Conservation (phyloP, 2,797 vertebrate genomes). For the Buceros bicornis region DNA sequence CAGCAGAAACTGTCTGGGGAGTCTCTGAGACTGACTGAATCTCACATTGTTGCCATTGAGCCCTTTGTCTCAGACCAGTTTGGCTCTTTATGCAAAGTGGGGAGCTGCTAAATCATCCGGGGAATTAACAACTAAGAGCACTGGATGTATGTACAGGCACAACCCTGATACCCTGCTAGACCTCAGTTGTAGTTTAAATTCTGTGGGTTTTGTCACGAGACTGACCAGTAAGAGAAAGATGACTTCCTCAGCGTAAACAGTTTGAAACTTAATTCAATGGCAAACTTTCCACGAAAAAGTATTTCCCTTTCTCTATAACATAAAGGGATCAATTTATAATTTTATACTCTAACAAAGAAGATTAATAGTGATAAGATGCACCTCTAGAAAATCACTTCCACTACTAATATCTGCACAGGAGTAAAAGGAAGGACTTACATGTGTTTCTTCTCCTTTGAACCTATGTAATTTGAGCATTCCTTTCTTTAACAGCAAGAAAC, state of each 20-base stretch:
- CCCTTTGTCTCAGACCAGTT: background rate
- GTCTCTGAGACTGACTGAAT: background rate
- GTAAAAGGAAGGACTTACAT: background rate
- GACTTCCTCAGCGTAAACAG: background rate
- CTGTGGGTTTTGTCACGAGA: background rate
- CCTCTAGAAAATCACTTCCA: background rate
- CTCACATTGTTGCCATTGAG: background rate
- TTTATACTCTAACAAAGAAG: background rate
- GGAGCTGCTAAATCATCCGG: background rate
- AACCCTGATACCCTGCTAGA: background rate
- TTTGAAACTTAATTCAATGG: background rate
- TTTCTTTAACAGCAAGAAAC: background rate
- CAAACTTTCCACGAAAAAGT: background rate
- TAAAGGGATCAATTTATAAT: background rate
- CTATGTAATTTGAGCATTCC: background rate
- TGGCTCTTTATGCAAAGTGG: background rate
- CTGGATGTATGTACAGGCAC: background rate
- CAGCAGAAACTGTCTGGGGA: background rate
- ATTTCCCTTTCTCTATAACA: background rate
- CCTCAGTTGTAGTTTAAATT: background rate
- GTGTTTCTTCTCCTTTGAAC: background rate
- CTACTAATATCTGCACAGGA: background rate
- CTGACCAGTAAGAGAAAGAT: background rate
- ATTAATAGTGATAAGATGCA: background rate
- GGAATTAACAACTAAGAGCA: background rate